Evolutionary conservation across 1,140 invertebrate genomes (phyloP), one percentile per base, ranked within the genome.

Genomic region (Pissodes strobi): DNA sequence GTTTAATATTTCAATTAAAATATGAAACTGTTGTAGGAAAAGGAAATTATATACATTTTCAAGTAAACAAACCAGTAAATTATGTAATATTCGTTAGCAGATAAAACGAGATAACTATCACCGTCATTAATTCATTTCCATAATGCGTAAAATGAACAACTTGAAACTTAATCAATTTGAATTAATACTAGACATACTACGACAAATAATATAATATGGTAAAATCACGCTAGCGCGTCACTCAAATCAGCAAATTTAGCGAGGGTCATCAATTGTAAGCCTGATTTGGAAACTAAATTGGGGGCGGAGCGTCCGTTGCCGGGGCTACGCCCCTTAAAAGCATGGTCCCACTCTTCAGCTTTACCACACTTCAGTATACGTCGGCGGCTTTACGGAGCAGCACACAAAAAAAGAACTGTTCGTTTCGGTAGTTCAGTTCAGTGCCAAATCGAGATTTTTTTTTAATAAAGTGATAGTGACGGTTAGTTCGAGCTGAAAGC

Each of bases 151-250:
- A 59, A 66, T 55, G 55, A 65, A 65, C 55, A 59, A 58, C 63
- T 59, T 38, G 48, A 64, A 58, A 60, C 64, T 56, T 70, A 72
- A 72, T 70, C 71, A 72, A 70, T 71, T 71, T 67, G 67, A 72
- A 72, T 72, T 72, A 72, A 71, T 69, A 69, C 52, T 49, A 69
- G 64, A 68, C 63, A 68, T 62, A 53, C 52, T 52, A 62, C 65
- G 72, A 74, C 72, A 74, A 74, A 74, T 74, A 69, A 72, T 72
- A 69, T 74, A 74, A 74, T 74, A 71, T 70, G 72, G 64, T 51
- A 68, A 69, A 72, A 68, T 68, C 72, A 70, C 67, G 72, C 63
- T 55, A 70, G 38, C 38, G 45, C 49, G 45, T 64, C 63, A 69
- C 62, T 69, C 69, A 63, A 61, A 65, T 56, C 57, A 63, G 56